These are phyloP conservation scores for Myrmecobius fasciatus DNA, from an alignment of 2,113 vertebrate species.

Conservation along the genomic window DNA sequence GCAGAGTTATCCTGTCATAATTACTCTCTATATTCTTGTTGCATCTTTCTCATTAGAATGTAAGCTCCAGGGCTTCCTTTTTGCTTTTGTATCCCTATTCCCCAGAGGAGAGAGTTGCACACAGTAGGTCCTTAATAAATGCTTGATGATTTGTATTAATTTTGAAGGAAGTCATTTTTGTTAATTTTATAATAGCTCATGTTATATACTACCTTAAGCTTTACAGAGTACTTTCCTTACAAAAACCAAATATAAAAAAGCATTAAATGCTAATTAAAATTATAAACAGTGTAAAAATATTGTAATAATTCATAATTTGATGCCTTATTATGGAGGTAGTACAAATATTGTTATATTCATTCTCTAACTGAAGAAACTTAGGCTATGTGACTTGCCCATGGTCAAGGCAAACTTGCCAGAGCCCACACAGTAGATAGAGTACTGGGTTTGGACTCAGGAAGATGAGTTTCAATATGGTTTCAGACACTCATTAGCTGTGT, in stretches of 20 bases:
- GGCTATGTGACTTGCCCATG: neutral
- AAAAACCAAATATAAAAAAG: neutral
- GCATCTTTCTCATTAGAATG: neutral
- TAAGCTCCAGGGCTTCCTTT: neutral
- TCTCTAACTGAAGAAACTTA: neutral
- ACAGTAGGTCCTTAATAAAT: neutral
- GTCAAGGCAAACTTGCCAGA: neutral
- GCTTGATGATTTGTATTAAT: neutral
- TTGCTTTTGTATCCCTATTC: neutral
- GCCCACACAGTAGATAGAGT: neutral
- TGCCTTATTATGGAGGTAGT: neutral
- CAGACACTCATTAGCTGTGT: neutral
- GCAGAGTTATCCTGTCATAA: neutral
- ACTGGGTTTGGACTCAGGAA: neutral
- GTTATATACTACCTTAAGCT: neutral
- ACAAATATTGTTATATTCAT: neutral
- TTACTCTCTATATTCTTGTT: neutral
- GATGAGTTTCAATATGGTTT: neutral
- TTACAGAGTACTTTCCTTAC: neutral
- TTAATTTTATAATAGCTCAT: neutral
- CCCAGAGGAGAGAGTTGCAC: neutral
- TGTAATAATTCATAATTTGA: neutral
- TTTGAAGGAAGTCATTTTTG: neutral
- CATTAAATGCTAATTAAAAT: constrained; percentile 2
- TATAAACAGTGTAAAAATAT: neutral